A percentile compares a stretch with the other conserved stretches of the same genome.
Conservation (phyloP, 2,113 vertebrate species). For the Oryzias woworae region DNA sequence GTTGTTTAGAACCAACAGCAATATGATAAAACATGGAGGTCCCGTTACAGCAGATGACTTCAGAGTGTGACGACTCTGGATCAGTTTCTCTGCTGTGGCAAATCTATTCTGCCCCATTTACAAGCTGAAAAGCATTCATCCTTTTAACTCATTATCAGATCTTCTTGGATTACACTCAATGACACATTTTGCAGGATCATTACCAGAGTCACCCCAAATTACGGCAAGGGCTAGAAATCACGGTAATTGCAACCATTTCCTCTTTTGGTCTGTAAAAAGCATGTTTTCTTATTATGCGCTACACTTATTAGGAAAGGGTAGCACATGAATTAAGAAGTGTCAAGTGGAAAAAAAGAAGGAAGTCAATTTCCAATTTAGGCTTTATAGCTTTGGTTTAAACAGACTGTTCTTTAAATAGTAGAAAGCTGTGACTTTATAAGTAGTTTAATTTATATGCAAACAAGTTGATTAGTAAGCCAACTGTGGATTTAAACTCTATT, state of each 20-base stretch:
- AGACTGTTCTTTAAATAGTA: constrained; percentile 61
- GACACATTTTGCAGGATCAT: constrained; percentile 51
- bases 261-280: constrained; percentile 46
- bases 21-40: constrained; percentile 11
- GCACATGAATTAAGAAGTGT: constrained; percentile 32
- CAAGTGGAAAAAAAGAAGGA: constrained; percentile 44
- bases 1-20: constrained; percentile 3
- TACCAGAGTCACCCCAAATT: constrained; percentile 64
- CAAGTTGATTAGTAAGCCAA: constrained; percentile 68
- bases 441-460: constrained; percentile 73
- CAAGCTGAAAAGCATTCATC: constrained; percentile 37
- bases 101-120: constrained; percentile 34
- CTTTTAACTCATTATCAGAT: constrained; percentile 59
- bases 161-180: constrained; percentile 50
- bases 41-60: constrained; percentile 18
- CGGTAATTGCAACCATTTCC: constrained; percentile 58
- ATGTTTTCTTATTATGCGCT: constrained; percentile 51
- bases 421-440: constrained; percentile 66
- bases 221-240: constrained; percentile 57
- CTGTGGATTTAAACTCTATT: constrained; percentile 70
- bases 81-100: constrained; percentile 18
- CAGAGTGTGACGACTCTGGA: constrained; percentile 13
- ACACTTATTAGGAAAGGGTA: constrained; percentile 50
- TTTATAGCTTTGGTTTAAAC: constrained; percentile 57
- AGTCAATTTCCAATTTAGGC: constrained; percentile 69